These are phyloP conservation scores for Ceyx margarethae DNA, from an alignment of 2,113 vertebrate genomes.

Conservation along the genomic window DNA sequence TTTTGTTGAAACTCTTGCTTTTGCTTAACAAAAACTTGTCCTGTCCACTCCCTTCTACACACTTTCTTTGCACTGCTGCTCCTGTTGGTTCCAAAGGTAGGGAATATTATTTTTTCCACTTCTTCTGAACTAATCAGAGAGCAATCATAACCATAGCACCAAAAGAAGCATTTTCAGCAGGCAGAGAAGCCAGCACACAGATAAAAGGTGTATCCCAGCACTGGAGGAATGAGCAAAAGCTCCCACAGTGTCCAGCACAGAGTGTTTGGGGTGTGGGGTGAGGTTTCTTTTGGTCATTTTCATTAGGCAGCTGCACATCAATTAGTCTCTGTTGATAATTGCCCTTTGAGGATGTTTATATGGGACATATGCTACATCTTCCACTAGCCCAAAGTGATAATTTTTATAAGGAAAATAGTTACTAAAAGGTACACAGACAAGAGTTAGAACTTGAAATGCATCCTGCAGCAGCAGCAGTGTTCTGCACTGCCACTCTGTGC, in stretches of 20 bases:
- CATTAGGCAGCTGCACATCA: not conserved
- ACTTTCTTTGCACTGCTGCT: not conserved
- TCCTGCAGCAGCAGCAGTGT: not conserved
- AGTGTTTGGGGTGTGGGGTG: too few species aligned
- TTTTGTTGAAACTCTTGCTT: not conserved
- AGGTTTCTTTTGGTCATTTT: not conserved
- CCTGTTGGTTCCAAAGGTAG: not conserved
- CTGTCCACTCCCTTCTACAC: not conserved
- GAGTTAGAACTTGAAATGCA: not conserved
- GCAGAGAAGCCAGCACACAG: not conserved
- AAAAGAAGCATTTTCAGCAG: not conserved
- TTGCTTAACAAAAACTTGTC: not conserved
- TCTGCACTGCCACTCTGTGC: not conserved
- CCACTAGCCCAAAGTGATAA: not conserved
- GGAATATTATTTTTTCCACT: not conserved
- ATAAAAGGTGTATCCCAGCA: too few species aligned
- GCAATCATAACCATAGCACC: not conserved
- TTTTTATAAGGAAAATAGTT: not conserved
- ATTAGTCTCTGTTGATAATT: constrained; percentile 27
- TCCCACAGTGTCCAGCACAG: too few species aligned
- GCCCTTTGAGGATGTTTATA: constrained; percentile 60
- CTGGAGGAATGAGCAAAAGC: too few species aligned
- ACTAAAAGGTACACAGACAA: constrained; percentile 16
- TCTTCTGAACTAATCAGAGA: not conserved
- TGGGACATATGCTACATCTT: not conserved